Evolutionary conservation across 2,113 vertebrate species (phyloP).

Genomic region (Tichodroma muraria): DNA sequence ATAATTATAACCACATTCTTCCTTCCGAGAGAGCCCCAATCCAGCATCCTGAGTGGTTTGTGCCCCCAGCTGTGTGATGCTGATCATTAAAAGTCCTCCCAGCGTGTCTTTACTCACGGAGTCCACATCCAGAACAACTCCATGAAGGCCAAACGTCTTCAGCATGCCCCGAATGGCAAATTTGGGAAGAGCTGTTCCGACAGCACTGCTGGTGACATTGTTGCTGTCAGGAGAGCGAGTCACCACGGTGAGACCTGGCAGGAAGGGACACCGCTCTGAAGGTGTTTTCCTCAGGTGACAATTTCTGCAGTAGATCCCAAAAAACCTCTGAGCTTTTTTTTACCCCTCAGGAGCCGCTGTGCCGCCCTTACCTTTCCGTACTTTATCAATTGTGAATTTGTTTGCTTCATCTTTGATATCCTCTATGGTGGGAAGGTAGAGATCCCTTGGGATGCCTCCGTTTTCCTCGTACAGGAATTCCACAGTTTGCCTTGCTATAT

Average conservation of each 20-base stretch:
- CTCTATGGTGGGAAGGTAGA: conserved; percentile 97
- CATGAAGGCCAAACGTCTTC: conserved; percentile 94
- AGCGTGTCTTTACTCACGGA: conserved; percentile 73
- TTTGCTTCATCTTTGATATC: conserved; percentile 98
- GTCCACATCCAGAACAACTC: conserved; percentile 94
- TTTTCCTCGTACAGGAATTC: conserved; percentile 99
- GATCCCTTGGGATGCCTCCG: conserved; percentile 93
- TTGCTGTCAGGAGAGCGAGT: conserved; percentile 95
- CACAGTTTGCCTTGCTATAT: conserved; percentile 95
- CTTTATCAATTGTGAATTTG: conserved; percentile 99
- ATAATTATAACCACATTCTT: fast-evolving
- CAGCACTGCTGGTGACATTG: conserved; percentile 84
- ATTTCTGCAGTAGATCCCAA: background rate
- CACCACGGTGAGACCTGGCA: conserved; percentile 88
- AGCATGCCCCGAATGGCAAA: conserved; percentile 97
- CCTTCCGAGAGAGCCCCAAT: background rate
- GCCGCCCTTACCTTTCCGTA: conserved; percentile 87
- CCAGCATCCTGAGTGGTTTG: background rate
- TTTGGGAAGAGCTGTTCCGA: conserved; percentile 91
- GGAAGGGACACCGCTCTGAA: background rate
- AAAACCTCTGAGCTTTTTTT: background rate
- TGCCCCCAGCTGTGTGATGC: background rate
- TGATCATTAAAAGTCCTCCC: background rate
- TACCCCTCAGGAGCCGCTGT: background rate
- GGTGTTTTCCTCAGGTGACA: background rate